Evolutionary conservation across 2,113 vertebrate genomes (phyloP).

Genomic region (Equus quagga): DNA sequence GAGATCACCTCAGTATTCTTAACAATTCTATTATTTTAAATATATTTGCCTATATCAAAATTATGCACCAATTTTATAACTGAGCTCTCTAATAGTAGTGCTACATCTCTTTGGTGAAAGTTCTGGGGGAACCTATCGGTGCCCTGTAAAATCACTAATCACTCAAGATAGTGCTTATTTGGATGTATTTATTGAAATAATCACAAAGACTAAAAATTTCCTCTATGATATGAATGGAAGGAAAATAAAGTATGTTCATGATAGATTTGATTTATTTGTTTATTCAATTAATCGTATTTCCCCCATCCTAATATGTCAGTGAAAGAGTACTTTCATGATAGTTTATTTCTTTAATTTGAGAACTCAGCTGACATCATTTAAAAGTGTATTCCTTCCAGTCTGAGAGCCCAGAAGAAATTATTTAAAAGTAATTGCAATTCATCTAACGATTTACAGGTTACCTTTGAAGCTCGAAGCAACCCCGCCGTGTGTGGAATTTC

Average conservation of each 20-base stretch:
- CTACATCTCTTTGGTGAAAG: not conserved
- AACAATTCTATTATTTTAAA: not conserved
- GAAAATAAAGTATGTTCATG: not conserved
- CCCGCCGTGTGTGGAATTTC: not conserved
- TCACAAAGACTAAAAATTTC: not conserved
- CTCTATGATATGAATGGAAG: not conserved
- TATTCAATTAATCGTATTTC: not conserved
- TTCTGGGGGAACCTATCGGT: not conserved
- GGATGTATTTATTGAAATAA: not conserved
- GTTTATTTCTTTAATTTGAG: not conserved
- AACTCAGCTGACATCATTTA: not conserved
- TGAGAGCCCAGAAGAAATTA: not conserved
- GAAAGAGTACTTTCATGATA: not conserved
- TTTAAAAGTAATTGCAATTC: constrained; percentile 2
- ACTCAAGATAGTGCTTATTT: not conserved
- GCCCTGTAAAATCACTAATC: not conserved
- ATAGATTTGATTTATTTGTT: not conserved
- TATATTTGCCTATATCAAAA: not conserved
- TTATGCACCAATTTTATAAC: not conserved
- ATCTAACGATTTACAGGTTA: constrained; percentile 3
- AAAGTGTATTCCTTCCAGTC: not conserved
- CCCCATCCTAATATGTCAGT: not conserved
- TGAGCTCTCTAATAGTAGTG: not conserved
- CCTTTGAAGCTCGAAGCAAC: not conserved
- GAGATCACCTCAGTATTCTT: not conserved